These are phyloP conservation scores for Hydractinia echinata DNA, from an alignment of 30 jellyfish, hydroid and myxozoan genomes.

Conservation along the genomic window DNA sequence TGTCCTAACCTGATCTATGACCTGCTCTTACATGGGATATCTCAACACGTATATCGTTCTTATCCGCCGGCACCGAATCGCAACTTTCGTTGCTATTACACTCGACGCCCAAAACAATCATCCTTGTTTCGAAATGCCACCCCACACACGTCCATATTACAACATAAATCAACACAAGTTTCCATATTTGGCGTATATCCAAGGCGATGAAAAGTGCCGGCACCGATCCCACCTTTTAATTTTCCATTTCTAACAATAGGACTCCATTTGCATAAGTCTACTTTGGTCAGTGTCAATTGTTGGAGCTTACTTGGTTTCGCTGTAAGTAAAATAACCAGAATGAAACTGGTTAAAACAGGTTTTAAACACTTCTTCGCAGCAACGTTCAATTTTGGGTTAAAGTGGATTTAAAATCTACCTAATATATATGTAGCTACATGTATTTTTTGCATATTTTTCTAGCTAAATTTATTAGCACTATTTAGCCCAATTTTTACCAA, in stretches of 20 bases:
- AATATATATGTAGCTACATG: no score
- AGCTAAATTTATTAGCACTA: no score
- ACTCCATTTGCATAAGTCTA: conserved; percentile 81
- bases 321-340: no score
- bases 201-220: conserved; percentile 82
- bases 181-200: conserved; percentile 93
- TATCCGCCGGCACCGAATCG: conserved; percentile 57
- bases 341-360: no score
- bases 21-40: conserved; percentile 96
- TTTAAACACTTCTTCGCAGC: no score
- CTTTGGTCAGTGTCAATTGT: no score
- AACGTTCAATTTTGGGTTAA: no score
- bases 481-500: no score
- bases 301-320: no score
- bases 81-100: conserved; percentile 83
- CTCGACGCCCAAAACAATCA: conserved; percentile 87
- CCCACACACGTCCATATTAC: conserved; percentile 84
- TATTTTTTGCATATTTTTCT: no score
- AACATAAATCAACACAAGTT: conserved; percentile 83
- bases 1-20: conserved; percentile 75
- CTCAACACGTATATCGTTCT: conserved; percentile 57
- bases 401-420: no score
- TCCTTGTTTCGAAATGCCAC: conserved; percentile 81
- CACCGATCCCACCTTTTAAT: conserved; percentile 76
- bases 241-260: conserved; percentile 63